A percentile compares a stretch with the other conserved stretches of the same genome.
Evolutionary conservation across 2,113 vertebrate species (phyloP).

Genomic region (Psittacula cyanocephala): DNA sequence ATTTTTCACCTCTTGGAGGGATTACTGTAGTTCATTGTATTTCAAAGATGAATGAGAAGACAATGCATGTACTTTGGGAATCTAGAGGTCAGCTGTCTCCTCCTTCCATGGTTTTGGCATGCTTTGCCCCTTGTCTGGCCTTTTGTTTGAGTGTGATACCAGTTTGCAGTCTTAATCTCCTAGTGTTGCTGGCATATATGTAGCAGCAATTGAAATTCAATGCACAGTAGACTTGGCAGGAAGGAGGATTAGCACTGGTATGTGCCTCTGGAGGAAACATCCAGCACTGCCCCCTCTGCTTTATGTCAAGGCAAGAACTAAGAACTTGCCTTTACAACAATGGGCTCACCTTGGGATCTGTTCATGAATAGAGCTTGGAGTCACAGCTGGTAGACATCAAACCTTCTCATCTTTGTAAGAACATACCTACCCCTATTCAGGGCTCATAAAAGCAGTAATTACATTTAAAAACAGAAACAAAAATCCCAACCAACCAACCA

Average conservation of each 20-base stretch:
- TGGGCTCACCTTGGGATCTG: accelerated
- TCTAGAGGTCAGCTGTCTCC: not conserved
- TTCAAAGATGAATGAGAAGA: not conserved
- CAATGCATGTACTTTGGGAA: not conserved
- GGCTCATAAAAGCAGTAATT: not conserved
- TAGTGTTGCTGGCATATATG: not conserved
- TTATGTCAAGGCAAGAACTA: not conserved
- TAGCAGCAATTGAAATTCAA: not conserved
- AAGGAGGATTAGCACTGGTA: not conserved
- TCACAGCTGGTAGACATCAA: not conserved
- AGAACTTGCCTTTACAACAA: not conserved
- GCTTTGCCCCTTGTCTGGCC: not conserved
- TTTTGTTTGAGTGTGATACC: not conserved
- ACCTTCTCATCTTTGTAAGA: not conserved
- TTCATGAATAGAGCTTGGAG: not conserved
- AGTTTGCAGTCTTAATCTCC: not conserved
- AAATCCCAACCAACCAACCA: not conserved
- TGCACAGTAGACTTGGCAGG: not conserved
- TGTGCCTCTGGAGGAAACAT: not conserved
- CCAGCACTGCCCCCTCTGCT: not conserved
- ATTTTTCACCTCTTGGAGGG: not conserved
- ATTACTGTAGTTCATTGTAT: not conserved
- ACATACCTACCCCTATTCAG: not conserved
- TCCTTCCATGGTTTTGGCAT: not conserved
- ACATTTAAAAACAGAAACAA: not conserved